These are phyloP conservation scores for Scaptomyza parva DNA, from an alignment of 2,888 invertebrate genomes.

Conservation along the genomic window DNA sequence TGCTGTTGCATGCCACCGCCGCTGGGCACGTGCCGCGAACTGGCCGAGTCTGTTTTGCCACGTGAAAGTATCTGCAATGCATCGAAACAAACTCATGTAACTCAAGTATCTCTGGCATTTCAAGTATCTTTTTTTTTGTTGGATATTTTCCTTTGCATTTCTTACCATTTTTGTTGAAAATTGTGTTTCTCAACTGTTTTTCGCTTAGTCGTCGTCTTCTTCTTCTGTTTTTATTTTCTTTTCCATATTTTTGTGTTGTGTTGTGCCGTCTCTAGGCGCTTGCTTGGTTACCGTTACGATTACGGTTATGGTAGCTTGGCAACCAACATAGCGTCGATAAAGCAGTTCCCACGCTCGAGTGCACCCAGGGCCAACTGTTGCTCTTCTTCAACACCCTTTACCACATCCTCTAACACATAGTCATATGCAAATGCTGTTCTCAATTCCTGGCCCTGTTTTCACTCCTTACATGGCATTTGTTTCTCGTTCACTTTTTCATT, in stretches of 20 bases:
- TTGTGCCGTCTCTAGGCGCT: slow-evolving; percentile 34
- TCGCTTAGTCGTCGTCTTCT: slow-evolving; percentile 5
- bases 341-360: slow-evolving; percentile 61
- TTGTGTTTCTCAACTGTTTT: slow-evolving; percentile 21
- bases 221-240: slow-evolving; percentile 5
- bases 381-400: slow-evolving; percentile 1
- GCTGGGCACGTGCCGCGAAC: slow-evolving; percentile 74
- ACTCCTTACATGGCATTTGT: slow-evolving; percentile 2
- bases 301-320: slow-evolving; percentile 72
- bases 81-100: slow-evolving; percentile 32
- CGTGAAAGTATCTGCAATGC: slow-evolving; percentile 91
- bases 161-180: slow-evolving; percentile 62
- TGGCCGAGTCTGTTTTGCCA: slow-evolving; percentile 90
- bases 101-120: slow-evolving; percentile 29
- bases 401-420: not conserved
- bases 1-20: slow-evolving; percentile 58
- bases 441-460: slow-evolving; percentile 33
- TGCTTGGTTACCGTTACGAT: slow-evolving; percentile 70
- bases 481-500: not conserved
- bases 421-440: slow-evolving; percentile 44
- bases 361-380: slow-evolving; percentile 53
- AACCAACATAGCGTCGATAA: slow-evolving; percentile 71
- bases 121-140: slow-evolving; percentile 4
- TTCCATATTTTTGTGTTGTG: slow-evolving; percentile 15
- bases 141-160: slow-evolving; percentile 36